Percentiles rank a stretch among this genome's conserved stretches.
Evolutionary conservation across 1,140 invertebrate genomes (phyloP).

Genomic region (Melanaphis sacchari): DNA sequence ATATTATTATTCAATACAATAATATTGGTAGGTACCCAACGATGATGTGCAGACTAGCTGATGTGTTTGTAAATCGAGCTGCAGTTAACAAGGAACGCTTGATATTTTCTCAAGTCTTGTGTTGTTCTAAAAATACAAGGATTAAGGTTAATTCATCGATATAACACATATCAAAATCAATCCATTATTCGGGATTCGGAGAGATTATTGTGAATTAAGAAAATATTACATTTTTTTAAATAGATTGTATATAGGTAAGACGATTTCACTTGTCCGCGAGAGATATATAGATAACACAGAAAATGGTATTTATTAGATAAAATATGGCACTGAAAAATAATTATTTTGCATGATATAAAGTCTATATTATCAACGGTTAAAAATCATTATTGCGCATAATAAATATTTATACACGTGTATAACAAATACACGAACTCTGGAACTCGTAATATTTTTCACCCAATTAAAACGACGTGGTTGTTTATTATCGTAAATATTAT

Average conservation of each 20-base stretch:
- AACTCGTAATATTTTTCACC: neutral
- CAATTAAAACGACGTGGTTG: neutral
- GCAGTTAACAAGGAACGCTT: neutral
- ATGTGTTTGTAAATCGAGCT: neutral
- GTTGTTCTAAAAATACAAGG: neutral
- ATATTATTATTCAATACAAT: too few relatives aligned
- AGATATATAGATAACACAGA: too few relatives aligned
- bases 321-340: too few relatives aligned
- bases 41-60: neutral
- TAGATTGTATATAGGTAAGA: neutral
- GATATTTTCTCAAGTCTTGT: neutral
- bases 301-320: too few relatives aligned
- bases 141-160: too few relatives aligned
- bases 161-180: neutral
- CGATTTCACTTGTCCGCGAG: neutral
- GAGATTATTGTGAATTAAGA: neutral
- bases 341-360: neutral
- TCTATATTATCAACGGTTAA: neutral
- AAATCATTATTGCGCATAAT: neutral
- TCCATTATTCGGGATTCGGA: neutral
- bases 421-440: neutral
- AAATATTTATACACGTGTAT: neutral
- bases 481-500: neutral
- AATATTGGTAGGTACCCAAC: too few relatives aligned
- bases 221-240: neutral